Conservation (phyloP, 2,888 invertebrate species). For the Drosophila ochracea region DNA sequence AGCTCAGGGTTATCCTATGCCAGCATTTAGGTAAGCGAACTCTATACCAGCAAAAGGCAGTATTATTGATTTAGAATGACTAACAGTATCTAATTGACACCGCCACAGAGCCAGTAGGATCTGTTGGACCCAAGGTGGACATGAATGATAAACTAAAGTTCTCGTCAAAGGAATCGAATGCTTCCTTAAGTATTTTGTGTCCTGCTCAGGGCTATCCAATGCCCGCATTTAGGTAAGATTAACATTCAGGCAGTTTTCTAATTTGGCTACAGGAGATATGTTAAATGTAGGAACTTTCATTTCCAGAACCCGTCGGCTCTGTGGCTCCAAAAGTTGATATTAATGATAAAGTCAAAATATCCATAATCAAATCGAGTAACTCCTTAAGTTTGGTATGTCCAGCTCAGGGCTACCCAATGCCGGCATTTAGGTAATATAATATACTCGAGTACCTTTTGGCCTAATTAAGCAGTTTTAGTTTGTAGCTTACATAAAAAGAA, state of each 20-base stretch:
- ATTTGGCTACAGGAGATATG: neutral
- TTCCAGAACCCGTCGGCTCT: slow-evolving; percentile 85
- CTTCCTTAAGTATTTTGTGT: slow-evolving; percentile 84
- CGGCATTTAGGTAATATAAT: slow-evolving; percentile 71
- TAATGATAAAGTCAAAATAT: slow-evolving; percentile 84
- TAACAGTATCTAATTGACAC: neutral
- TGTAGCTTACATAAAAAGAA: neutral
- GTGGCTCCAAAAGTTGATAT: slow-evolving; percentile 87
- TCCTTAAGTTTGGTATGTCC: slow-evolving; percentile 89
- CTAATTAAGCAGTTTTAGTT: neutral
- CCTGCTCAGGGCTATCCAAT: slow-evolving; percentile 90
- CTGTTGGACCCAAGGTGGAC: slow-evolving; percentile 88
- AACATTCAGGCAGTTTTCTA: slow-evolving; percentile 40
- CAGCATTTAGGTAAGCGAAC: slow-evolving; percentile 81
- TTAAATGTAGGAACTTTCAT: neutral
- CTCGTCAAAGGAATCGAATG: slow-evolving; percentile 36
- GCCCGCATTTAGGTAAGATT: slow-evolving; percentile 87
- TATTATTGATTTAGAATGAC: neutral
- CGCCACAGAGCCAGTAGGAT: slow-evolving; percentile 86
- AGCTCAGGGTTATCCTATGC: slow-evolving; percentile 86
- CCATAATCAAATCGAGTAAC: slow-evolving; percentile 74
- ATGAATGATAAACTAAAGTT: slow-evolving; percentile 88
- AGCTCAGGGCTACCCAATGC: slow-evolving; percentile 89
- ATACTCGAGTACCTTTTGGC: slow-evolving; percentile 30
- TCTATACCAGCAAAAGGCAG: slow-evolving; percentile 16